A percentile compares a stretch with the other conserved stretches of the same genome.
These are phyloP conservation scores for Danio rerio DNA, from an alignment of 2,113 vertebrate species.

Conservation along the genomic window GRCz12tu NC_133182.1:28874001-28874500, in stretches of 20 bases:
- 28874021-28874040: slow-evolving; percentile 1
- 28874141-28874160: slow-evolving; percentile 22
- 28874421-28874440: no score
- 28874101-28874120: slow-evolving; percentile 21
- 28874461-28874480: no score
- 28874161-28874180: neutral
- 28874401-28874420: no score
- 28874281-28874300: no score
- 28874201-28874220: slow-evolving; percentile 1
- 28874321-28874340: no score
- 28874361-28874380: neutral
- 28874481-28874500: no score
- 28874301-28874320: no score
- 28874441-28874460: no score
- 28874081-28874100: slow-evolving; percentile 21
- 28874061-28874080: slow-evolving; percentile 31
- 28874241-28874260: neutral
- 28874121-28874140: slow-evolving; percentile 35
- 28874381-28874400: neutral
- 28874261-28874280: neutral
- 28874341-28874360: no score
- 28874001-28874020: neutral
- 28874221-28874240: neutral
- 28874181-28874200: neutral
- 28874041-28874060: slow-evolving; percentile 32